Evolutionary conservation across 2,888 invertebrate species (phyloP), one percentile per base, ranked within the genome.

Genomic region (Pristionchus fissidentatus): DNA sequence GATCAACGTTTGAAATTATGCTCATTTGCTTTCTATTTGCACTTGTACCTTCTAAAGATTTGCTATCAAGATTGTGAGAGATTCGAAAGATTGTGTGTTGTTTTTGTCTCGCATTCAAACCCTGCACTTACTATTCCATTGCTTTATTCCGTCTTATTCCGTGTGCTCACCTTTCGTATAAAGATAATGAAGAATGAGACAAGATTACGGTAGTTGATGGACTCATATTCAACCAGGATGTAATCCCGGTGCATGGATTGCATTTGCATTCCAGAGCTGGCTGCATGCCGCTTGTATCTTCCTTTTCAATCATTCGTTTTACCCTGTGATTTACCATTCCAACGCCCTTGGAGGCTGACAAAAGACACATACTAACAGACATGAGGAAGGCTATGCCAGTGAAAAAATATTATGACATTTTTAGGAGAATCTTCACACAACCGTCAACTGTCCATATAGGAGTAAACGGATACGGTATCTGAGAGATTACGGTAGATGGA

Each of bases 21-120:
- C 62, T 66, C 62, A 66, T 38, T 66, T n/a, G 38, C 62, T 38
- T 66, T 4, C 35, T 38, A n/a, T 66, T 66, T 22, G 35, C 62
- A 66, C 62, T 66, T 73, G 52, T 80, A 22, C 81, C n/a, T n/a
- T 10, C 62, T n/a, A 41, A 83, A 26, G 35, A 78, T 13, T n/a
- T n/a, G n/a, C n/a, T n/a, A 19, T n/a, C 35, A 22, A 35, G 35
- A n/a, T 38, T 70, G 41, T 55, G 70, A 83, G 35, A 46, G 73
- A 73, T 52, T 49, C 41, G 35, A 73, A 29, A 32, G 41, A 70
- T 41, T 55, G n/a, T 70, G 7, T 32, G n/a, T 66, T 66, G 38
- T 70, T 2, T 70, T 29, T n/a, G n/a, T n/a, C n/a, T 57, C 46
- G 83, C 52, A 73, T 49, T 57, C 29, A 2, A 38, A 83, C 38